Evolutionary conservation across 1,140 invertebrate species (phyloP), one percentile per base, ranked within the genome.

Genomic region (Oryzaephilus surinamensis): DNA sequence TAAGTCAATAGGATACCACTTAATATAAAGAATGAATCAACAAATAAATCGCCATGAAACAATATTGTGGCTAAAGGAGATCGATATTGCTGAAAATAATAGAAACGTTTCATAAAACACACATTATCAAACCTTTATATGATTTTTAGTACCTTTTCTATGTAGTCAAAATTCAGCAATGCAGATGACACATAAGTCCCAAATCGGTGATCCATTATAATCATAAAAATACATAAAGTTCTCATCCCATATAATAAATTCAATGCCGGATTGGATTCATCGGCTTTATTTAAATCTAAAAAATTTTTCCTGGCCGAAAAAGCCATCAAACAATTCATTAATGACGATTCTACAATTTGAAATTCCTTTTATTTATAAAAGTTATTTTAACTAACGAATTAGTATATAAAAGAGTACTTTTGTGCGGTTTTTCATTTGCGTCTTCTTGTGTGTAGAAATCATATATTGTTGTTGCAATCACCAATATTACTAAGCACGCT

Each of bases 21-120:
- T 8, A 72, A 50, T 17, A 75, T 45, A 45, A 79, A 79, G 54
- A 79, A 81, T 0, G 73, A 66, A 52, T 81, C 77, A 3, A 79
- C 76, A 26, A 74, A 69, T 2, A 78, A 56, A 41, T 74, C 70
- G 6, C 71, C 72, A 56, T 77, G 76, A 5, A 71, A 60, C 2
- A 70, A 31, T 10, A 71, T 52, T 40, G 65, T 49, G 1, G 62
- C 65, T 0, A 50, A 41, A 14, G 46, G 15, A 16, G 52, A 48
- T 34, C 56, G 42, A 39, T 57, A 61, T 54, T 58, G 47, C 54
- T 58, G 32, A 35, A 54, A 52, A 48, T 32, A 33, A 43, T 23
- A 35, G 31, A 17, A 28, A 2, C 10, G n/a, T n/a, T 7, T n/a
- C 20, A 14, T 16, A 24, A 23, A 14, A 13, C 14, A 17, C 29